phyloP scores from a whole-genome alignment of 2,797 vertebrate genomes.

The Acipenser transmontanus region DNA sequence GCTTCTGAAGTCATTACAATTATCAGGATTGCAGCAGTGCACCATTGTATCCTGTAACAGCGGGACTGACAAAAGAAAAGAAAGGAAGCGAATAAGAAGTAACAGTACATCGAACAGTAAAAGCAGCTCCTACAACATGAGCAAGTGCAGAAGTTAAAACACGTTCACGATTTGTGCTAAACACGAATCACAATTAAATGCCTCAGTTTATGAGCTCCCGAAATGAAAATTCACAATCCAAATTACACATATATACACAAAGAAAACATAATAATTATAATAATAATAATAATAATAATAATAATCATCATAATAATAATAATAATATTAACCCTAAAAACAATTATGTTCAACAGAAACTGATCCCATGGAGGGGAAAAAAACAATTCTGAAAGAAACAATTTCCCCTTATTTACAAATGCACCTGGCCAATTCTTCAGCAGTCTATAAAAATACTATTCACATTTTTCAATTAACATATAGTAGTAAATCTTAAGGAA shows the following conservation, averaged over 20 bases:
- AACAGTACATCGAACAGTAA: slow-evolving; percentile 52
- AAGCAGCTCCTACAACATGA: slow-evolving; percentile 66
- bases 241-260: slow-evolving; percentile 67
- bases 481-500: slow-evolving; percentile 63
- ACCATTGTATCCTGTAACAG: slow-evolving; percentile 48
- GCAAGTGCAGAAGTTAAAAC: slow-evolving; percentile 64
- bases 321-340: slow-evolving; percentile 67
- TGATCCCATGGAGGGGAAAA: slow-evolving; percentile 55
- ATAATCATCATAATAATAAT: slow-evolving; percentile 27
- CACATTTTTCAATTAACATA: slow-evolving; percentile 91
- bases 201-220: slow-evolving; percentile 50
- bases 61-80: slow-evolving; percentile 52
- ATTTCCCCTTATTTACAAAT: slow-evolving; percentile 85
- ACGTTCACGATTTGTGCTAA: slow-evolving; percentile 71
- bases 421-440: slow-evolving; percentile 71
- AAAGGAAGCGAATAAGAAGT: slow-evolving; percentile 45
- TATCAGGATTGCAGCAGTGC: slow-evolving; percentile 64
- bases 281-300: no score
- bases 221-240: slow-evolving; percentile 66
- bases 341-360: slow-evolving; percentile 76
- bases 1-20: slow-evolving; percentile 51
- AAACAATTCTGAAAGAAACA: slow-evolving; percentile 56
- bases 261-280: slow-evolving; percentile 35
- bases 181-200: slow-evolving; percentile 75
- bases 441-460: slow-evolving; percentile 99